Base-by-base conservation (phyloP, 92 coral and sea anemone genomes). In the Bergia puertoricense region DNA sequence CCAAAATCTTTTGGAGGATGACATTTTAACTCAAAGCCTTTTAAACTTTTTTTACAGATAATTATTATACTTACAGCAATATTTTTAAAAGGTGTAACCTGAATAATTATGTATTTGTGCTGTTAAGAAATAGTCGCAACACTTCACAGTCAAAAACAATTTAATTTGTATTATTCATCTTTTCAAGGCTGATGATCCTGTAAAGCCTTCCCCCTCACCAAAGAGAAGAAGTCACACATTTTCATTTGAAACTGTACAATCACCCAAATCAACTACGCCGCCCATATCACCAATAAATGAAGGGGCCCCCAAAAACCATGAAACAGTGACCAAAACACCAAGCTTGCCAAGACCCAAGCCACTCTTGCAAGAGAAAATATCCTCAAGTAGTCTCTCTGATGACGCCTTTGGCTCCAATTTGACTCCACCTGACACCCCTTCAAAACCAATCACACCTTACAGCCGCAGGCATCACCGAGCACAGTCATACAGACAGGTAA, bases 401-500 rank as follows among this genome's bases (percentile, higher is more conserved):
- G 91, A 90, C 10, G 82, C 94, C 2, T 90, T 77, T 79, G 48
- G 85, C 6, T 57, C 87, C 71, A 68, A 51, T 8, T 74, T 91
- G 11, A 76, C 91, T 45, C 93, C 90, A 48, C 94, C 81, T 91
- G 96, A 10, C 56, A 57, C 86, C 88, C 98, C 38, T 86, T 91
- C 15, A 89, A 87, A 90, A 89, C 90, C 20, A 68, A 86, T 0
- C 62, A 37, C 85, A 36, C 92, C 78, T 8, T 74, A 85, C 40
- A 85, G 89, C 56, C 77, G 92, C 78, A 87, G 88, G 71, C 90
- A 90, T 11, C 92, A 89, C 66, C 87, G 91, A 41, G 91, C 85
- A 13, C 90, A 90, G 71, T 95, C 98, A 0, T 93, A 93, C 81
- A 89, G 98, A 89, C 98, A 95, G 96, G 98, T 95, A 57, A 41